Evolutionary conservation across 1,140 invertebrate genomes (phyloP).

Genomic region (Hyles vespertilio): DNA sequence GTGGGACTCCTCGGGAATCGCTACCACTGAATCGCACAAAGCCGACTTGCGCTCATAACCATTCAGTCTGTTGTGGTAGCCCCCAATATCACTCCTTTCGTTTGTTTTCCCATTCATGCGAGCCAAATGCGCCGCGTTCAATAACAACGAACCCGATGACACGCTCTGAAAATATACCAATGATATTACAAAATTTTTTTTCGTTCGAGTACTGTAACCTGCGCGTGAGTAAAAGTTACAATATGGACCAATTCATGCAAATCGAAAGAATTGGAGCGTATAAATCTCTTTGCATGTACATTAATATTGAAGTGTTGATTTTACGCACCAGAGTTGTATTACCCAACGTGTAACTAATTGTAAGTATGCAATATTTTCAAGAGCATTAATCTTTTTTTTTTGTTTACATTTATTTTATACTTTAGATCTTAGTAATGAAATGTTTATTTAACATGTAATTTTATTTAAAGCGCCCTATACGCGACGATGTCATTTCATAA

Average conservation of each 20-base stretch:
- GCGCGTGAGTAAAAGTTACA: slow-evolving; percentile 10
- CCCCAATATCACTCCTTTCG: slow-evolving; percentile 47
- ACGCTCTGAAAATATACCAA: slow-evolving; percentile 79
- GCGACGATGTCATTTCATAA: too few species aligned
- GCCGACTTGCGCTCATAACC: slow-evolving; percentile 37
- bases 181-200: slow-evolving; percentile 2
- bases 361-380: too few species aligned
- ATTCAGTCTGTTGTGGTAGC: slow-evolving; percentile 38
- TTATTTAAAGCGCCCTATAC: too few species aligned
- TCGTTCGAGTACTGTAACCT: neutral
- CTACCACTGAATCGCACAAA: slow-evolving; percentile 43
- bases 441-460: too few species aligned
- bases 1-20: slow-evolving; percentile 58
- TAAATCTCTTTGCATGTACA: neutral
- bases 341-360: too few species aligned
- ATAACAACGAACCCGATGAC: slow-evolving; percentile 84
- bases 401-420: too few species aligned
- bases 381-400: too few species aligned
- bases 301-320: neutral
- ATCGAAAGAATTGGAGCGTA: slow-evolving; percentile 2
- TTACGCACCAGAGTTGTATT: neutral
- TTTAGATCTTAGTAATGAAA: too few species aligned
- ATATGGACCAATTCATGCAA: slow-evolving; percentile 7
- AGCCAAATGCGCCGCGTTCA: slow-evolving; percentile 86
- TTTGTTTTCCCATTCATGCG: slow-evolving; percentile 76